phyloP scores from a whole-genome alignment of 2,797 vertebrate species.

The Todus mexicanus region DNA sequence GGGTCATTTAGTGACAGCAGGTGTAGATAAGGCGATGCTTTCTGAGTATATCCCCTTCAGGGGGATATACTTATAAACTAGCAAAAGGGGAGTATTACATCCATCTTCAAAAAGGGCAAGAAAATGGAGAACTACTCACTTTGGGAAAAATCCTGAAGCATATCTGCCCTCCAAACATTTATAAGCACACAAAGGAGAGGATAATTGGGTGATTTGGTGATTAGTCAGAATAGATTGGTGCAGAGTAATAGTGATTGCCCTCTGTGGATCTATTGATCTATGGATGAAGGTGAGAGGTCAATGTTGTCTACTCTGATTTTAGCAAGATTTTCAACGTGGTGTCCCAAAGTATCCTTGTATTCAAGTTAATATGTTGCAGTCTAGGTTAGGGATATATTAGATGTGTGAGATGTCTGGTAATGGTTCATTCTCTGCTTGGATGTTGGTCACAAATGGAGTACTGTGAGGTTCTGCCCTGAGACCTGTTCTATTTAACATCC shows the following conservation, averaged over 20 bases:
- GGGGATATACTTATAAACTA: neutral
- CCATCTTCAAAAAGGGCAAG: neutral
- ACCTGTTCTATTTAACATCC: neutral
- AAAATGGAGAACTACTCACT: neutral
- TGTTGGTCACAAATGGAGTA: neutral
- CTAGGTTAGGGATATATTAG: no score
- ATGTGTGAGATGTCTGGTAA: no score
- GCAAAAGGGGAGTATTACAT: neutral
- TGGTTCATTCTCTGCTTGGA: no score
- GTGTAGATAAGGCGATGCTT: neutral
- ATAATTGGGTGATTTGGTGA: neutral
- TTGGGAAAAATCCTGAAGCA: neutral
- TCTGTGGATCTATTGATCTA: neutral
- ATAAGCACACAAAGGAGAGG: neutral
- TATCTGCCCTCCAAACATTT: neutral
- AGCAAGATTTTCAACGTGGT: neutral
- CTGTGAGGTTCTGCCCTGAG: neutral
- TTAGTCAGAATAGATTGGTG: neutral
- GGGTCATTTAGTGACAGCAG: neutral
- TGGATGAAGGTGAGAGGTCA: neutral
- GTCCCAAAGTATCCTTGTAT: no score
- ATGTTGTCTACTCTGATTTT: neutral
- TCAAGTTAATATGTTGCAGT: no score
- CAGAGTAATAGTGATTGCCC: neutral
- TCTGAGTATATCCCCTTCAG: neutral